Conservation (phyloP, 2,113 vertebrate genomes). For the Porphyrio hochstetteri region DNA sequence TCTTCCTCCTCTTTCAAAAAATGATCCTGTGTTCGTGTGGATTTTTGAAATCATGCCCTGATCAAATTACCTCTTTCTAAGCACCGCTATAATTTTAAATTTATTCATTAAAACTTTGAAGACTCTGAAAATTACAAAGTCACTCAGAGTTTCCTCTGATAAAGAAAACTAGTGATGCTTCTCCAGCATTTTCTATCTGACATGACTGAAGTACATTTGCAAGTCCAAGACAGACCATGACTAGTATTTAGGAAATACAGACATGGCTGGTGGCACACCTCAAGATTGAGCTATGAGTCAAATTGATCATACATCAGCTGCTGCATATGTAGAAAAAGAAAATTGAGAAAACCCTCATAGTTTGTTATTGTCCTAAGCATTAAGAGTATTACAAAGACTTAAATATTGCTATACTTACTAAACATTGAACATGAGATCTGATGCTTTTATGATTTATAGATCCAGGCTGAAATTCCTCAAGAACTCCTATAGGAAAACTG, state of each 20-base stretch:
- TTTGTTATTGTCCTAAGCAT: neutral
- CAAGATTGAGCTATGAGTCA: neutral
- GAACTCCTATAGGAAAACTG: neutral
- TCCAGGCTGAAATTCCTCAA: neutral
- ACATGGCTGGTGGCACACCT: neutral
- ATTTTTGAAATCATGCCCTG: neutral
- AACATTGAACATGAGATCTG: neutral
- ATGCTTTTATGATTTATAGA: neutral
- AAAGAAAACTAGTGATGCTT: neutral
- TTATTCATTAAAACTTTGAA: neutral
- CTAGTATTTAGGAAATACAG: neutral
- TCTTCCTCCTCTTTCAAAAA: neutral
- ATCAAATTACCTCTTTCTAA: neutral
- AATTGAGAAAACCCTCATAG: neutral
- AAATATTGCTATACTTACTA: neutral
- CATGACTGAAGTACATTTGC: neutral
- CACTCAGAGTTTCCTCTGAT: neutral
- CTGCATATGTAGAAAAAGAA: neutral
- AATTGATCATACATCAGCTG: neutral
- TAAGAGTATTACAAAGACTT: neutral
- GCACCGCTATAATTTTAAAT: neutral
- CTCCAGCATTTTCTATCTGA: neutral
- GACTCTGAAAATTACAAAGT: neutral
- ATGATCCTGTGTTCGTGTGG: neutral
- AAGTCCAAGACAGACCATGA: rapidly evolving